Conservation (phyloP, 2,797 vertebrate species). For the Odontamblyopus lacepedii region DNA sequence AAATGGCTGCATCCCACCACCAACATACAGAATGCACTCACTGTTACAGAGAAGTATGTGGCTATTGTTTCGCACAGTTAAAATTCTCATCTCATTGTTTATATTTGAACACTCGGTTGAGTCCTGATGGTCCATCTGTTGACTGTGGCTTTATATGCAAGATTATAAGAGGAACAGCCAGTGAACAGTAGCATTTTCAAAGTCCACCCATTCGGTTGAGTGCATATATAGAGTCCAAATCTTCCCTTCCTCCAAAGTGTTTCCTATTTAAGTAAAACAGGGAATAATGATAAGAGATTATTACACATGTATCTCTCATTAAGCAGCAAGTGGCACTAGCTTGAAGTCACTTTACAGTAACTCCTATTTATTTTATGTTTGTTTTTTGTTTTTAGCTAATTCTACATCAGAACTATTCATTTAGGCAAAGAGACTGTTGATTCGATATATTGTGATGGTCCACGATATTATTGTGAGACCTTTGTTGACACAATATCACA, state of each 20-base stretch:
- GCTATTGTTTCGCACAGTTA: constrained; percentile 2
- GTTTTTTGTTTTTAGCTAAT: too few relatives aligned
- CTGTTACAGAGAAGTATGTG: constrained; percentile 1
- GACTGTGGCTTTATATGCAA: not conserved
- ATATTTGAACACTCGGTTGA: constrained; percentile 6
- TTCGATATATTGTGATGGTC: too few relatives aligned
- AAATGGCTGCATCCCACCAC: not conserved
- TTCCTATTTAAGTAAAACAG: not conserved
- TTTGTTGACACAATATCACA: too few relatives aligned
- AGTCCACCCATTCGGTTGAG: not conserved
- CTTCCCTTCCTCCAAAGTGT: not conserved
- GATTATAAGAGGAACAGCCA: constrained; percentile 9
- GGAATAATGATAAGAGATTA: not conserved
- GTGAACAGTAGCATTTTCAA: constrained; percentile 4
- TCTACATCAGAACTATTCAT: too few relatives aligned
- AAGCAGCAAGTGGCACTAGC: not conserved
- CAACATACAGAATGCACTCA: not conserved
- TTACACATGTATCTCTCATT: not conserved
- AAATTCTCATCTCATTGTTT: constrained; percentile 6
- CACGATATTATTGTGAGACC: too few relatives aligned
- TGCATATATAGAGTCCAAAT: not conserved
- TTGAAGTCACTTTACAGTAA: too few relatives aligned
- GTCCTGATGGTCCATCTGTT: constrained; percentile 11
- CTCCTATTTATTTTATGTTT: too few relatives aligned
- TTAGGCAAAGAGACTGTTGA: too few relatives aligned